Conservation (phyloP, 1,140 invertebrate genomes). For the Drosophila ambigua region DNA sequence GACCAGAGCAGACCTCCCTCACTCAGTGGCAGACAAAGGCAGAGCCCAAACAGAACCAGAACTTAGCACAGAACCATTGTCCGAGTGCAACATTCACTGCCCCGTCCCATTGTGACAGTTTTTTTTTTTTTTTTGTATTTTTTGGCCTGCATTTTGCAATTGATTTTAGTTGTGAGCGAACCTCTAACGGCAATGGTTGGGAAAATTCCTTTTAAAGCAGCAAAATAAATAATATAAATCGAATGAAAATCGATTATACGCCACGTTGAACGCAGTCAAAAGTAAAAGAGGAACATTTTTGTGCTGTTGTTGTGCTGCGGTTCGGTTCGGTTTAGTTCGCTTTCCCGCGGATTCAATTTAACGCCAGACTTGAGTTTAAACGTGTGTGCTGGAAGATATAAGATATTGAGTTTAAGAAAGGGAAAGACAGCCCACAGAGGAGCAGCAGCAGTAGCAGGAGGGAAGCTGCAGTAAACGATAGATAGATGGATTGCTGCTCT, state of each 20-base stretch:
- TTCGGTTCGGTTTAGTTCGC: constrained; percentile 16
- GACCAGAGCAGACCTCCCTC: neutral
- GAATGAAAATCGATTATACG: constrained; percentile 77
- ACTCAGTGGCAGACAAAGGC: too few relatives aligned
- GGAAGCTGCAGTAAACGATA: too few relatives aligned
- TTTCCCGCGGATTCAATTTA: constrained; percentile 65
- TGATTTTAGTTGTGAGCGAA: constrained; percentile 67
- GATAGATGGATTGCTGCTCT: too few relatives aligned
- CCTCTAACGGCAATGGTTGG: constrained; percentile 40
- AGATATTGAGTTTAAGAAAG: neutral
- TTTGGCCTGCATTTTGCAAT: constrained; percentile 31
- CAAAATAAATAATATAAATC: constrained; percentile 24
- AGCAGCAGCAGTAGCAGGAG: neutral
- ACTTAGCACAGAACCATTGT: neutral
- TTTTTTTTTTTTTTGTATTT: constrained; percentile 20
- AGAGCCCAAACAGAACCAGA: too few relatives aligned
- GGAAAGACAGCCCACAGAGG: neutral
- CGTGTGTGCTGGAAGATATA: constrained; percentile 19
- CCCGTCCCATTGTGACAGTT: constrained; percentile 41
- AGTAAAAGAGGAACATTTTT: constrained; percentile 17
- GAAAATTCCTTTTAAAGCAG: neutral
- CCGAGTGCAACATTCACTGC: constrained; percentile 7
- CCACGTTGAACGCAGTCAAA: constrained; percentile 66
- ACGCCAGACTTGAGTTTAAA: constrained; percentile 58
- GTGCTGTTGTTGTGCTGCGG: neutral